phyloP scores from a whole-genome alignment of 2,113 vertebrate genomes.

The Actenoides hombroni region DNA sequence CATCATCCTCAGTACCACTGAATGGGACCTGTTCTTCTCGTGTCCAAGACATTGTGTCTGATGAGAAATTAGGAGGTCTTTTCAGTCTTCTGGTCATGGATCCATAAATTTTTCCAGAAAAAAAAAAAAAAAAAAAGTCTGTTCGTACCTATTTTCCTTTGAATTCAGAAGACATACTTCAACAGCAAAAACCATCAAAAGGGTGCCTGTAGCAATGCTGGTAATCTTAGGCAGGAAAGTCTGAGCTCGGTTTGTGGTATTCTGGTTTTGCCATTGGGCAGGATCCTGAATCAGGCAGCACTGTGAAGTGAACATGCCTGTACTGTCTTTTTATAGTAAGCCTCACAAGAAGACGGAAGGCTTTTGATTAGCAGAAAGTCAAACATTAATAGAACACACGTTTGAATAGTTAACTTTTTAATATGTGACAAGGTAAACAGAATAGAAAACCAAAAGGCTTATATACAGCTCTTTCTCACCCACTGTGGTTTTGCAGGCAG shows the following conservation, averaged over 20 bases:
- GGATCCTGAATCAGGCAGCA: neutral
- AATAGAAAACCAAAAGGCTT: neutral
- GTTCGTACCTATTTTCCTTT: neutral
- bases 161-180: neutral
- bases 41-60: neutral
- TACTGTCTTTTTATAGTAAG: neutral
- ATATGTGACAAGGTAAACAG: neutral
- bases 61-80: neutral
- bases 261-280: neutral
- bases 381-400: neutral
- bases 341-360: neutral
- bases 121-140: neutral
- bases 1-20: neutral
- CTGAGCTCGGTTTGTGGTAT: neutral
- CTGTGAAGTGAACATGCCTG: neutral
- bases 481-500: neutral
- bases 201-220: neutral
- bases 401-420: neutral
- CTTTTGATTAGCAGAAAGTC: neutral
- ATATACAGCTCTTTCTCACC: neutral
- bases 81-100: neutral
- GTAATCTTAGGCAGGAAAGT: neutral
- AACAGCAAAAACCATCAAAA: neutral
- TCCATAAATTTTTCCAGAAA: neutral
- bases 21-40: neutral